phyloP scores from a whole-genome alignment of 2,113 vertebrate species.

The Rhinolophus ferrumequinum region DNA sequence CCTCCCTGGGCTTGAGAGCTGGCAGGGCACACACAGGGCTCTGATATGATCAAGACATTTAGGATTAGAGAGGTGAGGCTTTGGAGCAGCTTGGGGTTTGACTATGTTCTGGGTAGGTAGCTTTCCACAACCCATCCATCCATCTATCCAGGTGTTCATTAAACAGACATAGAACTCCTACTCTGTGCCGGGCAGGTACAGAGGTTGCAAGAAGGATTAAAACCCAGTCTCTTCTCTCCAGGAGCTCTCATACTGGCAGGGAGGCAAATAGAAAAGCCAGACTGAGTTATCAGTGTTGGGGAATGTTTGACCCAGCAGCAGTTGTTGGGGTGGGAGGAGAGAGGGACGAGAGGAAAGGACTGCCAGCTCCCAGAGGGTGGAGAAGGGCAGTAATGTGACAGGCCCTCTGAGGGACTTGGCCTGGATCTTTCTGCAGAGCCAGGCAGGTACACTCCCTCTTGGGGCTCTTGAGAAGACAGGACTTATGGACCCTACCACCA shows the following conservation, averaged over 20 bases:
- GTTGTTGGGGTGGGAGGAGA: not conserved
- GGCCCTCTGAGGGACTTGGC: not conserved
- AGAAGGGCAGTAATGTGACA: not conserved
- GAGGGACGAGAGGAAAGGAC: not conserved
- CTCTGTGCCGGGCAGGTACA: not conserved
- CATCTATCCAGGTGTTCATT: not conserved
- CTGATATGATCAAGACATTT: not conserved
- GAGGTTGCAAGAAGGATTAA: not conserved
- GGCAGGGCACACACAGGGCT: not conserved
- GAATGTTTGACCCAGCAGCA: not conserved
- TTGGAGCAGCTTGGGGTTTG: not conserved
- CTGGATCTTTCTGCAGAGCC: not conserved
- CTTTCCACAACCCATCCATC: not conserved
- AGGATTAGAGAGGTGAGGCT: not conserved
- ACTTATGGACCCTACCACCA: not conserved
- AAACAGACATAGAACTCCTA: not conserved
- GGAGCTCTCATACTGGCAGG: not conserved
- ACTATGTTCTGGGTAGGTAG: not conserved
- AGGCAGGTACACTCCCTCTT: not conserved
- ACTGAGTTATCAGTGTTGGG: conserved; percentile 26
- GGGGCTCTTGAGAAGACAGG: not conserved
- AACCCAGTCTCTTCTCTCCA: not conserved
- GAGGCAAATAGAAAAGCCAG: not conserved
- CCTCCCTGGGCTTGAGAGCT: not conserved
- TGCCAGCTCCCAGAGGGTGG: not conserved